phyloP scores from a whole-genome alignment of 2,888 invertebrate genomes.

The Himalopsyche kuldschensis region DNA sequence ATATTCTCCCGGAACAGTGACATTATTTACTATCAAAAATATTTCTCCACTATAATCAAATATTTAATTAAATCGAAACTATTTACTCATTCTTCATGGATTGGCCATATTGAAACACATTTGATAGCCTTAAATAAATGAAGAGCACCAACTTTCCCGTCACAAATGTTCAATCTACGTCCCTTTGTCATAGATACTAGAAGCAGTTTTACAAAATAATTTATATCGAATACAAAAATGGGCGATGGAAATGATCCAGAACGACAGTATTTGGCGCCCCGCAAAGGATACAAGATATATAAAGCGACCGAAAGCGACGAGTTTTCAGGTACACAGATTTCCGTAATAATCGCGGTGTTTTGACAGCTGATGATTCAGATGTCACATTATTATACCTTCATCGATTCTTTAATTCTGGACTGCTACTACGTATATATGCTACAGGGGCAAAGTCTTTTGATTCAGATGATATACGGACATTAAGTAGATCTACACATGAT shows the following conservation, averaged over 20 bases:
- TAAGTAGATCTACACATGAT: neutral
- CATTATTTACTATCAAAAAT: too few species aligned
- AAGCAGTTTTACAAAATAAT: neutral
- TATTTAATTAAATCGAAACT: too few species aligned
- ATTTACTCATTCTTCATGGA: too few species aligned
- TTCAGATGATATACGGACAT: neutral
- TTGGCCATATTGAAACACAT: neutral
- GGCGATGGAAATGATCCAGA: slow-evolving; percentile 67
- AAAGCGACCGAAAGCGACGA: slow-evolving; percentile 18
- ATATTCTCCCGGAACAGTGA: too few species aligned
- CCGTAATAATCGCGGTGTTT: slow-evolving; percentile 23
- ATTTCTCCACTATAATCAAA: too few species aligned
- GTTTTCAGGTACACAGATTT: slow-evolving; percentile 16
- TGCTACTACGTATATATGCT: slow-evolving; percentile 5
- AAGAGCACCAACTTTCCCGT: neutral
- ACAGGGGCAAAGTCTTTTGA: slow-evolving; percentile 13
- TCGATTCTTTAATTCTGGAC: slow-evolving; percentile 14
- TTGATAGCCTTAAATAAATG: neutral
- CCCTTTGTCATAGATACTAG: neutral
- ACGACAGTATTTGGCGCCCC: slow-evolving; percentile 58
- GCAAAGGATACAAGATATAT: neutral
- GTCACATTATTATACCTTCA: slow-evolving; percentile 8
- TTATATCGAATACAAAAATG: slow-evolving; percentile 48
- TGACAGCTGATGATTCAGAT: slow-evolving; percentile 32
- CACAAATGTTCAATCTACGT: neutral